Conservation (phyloP, 2,113 vertebrate species). For the Chlorodrepanis virens region DNA sequence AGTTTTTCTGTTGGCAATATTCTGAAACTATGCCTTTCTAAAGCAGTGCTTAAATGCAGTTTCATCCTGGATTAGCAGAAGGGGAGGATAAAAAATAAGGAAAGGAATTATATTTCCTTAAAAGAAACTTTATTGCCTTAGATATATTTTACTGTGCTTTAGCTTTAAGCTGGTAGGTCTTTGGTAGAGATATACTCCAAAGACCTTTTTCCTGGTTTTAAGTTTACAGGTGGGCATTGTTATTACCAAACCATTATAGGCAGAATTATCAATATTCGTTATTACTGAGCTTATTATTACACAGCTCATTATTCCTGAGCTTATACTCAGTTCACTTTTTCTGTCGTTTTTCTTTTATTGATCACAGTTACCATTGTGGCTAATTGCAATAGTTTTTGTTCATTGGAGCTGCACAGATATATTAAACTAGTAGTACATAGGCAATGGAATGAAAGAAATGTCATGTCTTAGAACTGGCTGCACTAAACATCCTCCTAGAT, state of each 20-base stretch:
- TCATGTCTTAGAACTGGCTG: not conserved
- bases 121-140: not conserved
- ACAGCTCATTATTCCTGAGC: not conserved
- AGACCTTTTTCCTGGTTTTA: not conserved
- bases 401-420: not conserved
- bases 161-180: not conserved
- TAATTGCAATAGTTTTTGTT: not conserved
- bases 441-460: not conserved
- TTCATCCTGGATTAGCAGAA: not conserved
- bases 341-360: not conserved
- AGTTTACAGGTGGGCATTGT: not conserved
- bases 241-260: not conserved
- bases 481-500: not conserved
- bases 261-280: not conserved
- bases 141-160: not conserved
- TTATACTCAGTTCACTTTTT: not conserved
- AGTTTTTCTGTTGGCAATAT: not conserved
- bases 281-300: not conserved
- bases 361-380: not conserved
- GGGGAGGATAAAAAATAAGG: not conserved
- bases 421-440: not conserved
- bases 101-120: not conserved
- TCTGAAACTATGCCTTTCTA: not conserved
- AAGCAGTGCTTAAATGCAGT: not conserved
- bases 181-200: not conserved